Percentiles rank a stretch among this genome's conserved stretches.
Evolutionary conservation across 1,140 invertebrate species (phyloP).

Genomic region (Zaprionus africanus): DNA sequence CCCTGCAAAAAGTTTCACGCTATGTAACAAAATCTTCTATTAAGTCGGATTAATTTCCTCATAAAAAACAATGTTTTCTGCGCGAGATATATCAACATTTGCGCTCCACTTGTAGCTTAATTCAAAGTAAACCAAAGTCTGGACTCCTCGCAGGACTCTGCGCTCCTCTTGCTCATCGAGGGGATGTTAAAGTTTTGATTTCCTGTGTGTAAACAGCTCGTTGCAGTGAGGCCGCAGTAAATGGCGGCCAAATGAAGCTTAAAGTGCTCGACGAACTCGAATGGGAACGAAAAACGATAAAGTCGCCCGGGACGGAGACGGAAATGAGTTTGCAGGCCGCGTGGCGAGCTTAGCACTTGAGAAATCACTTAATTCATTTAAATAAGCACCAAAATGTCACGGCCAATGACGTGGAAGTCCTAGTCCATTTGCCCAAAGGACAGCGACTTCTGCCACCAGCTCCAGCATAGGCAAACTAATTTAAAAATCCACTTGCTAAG

Average conservation of each 20-base stretch:
- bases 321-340: slow-evolving; percentile 78
- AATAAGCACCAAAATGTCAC: slow-evolving; percentile 73
- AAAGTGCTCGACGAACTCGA: slow-evolving; percentile 32
- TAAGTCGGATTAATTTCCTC: not conserved
- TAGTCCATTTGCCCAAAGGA: slow-evolving; percentile 71
- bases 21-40: not conserved
- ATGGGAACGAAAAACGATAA: slow-evolving; percentile 5
- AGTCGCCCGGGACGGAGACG: slow-evolving; percentile 57
- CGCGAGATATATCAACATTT: not conserved
- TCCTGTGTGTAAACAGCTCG: slow-evolving; percentile 73
- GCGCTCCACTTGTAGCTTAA: not conserved
- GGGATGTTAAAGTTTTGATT: slow-evolving; percentile 71
- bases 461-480: slow-evolving; percentile 72
- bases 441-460: slow-evolving; percentile 8
- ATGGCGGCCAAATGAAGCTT: slow-evolving; percentile 65
- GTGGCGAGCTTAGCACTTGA: slow-evolving; percentile 78
- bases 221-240: slow-evolving; percentile 64
- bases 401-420: slow-evolving; percentile 58
- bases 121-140: not conserved
- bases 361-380: slow-evolving; percentile 83
- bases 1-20: not conserved
- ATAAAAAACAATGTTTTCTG: not conserved
- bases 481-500: slow-evolving; percentile 82
- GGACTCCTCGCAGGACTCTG: no score
- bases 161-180: slow-evolving; percentile 20